Conservation (phyloP, 2,113 vertebrate species). For the Charina bottae region DNA sequence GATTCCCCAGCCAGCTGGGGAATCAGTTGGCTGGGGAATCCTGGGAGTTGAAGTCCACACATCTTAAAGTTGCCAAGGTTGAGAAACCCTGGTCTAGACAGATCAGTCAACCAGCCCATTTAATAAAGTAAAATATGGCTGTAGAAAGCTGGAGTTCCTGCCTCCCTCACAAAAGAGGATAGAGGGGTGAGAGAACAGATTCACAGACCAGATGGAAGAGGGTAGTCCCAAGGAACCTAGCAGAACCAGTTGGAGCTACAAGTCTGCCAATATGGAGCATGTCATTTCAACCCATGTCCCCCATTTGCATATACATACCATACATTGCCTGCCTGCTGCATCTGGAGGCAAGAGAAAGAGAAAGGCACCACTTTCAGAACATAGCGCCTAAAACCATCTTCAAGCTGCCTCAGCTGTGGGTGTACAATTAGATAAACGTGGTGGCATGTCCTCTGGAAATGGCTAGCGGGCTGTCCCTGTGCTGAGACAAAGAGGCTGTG, state of each 20-base stretch:
- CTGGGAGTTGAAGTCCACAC: no score
- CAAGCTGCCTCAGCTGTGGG: no score
- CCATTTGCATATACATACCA: no score
- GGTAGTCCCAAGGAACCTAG: not conserved
- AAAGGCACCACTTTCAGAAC: not conserved
- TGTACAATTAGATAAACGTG: not conserved
- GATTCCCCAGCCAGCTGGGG: no score
- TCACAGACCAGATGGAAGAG: not conserved
- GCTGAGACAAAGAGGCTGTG: not conserved
- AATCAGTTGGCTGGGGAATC: no score
- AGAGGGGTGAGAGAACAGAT: not conserved
- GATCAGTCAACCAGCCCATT: not conserved
- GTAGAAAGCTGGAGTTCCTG: not conserved
- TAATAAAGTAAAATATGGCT: not conserved
- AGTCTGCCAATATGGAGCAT: not conserved
- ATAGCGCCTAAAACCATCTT: not conserved
- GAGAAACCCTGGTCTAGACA: no score
- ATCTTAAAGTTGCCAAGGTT: no score
- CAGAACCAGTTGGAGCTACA: not conserved
- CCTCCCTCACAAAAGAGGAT: not conserved
- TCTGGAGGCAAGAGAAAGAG: not conserved
- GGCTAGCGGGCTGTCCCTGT: not conserved
- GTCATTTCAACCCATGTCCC: not conserved
- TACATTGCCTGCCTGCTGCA: not conserved
- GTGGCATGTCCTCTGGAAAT: not conserved